Evolutionary conservation across 2,797 vertebrate species (phyloP).

Genomic region (Eulemur rubriventer): DNA sequence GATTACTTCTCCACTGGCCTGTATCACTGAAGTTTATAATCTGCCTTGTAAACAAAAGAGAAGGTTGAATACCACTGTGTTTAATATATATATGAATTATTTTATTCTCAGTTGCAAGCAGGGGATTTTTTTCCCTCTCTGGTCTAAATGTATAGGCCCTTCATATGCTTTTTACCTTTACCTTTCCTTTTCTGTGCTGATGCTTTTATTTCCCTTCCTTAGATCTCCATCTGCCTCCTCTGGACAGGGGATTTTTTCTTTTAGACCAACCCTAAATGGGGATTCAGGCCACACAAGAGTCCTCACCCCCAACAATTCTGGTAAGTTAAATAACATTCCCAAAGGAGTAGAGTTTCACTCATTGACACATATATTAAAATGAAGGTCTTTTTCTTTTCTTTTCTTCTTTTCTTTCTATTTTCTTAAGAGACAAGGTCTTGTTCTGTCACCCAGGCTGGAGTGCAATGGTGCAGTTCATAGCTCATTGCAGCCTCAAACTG

Average conservation of each 20-base stretch:
- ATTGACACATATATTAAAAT: constrained; percentile 5
- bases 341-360: neutral
- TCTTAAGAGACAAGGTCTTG: too few species aligned
- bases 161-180: neutral
- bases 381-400: too few species aligned
- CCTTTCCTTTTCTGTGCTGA: constrained; percentile 36
- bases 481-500: too few species aligned
- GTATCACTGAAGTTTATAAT: constrained; percentile 22
- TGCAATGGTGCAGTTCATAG: too few species aligned
- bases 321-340: constrained; percentile 64
- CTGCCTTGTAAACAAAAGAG: constrained; percentile 34
- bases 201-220: constrained; percentile 39
- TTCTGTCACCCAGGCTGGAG: too few species aligned
- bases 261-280: constrained; percentile 43
- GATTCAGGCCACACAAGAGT: constrained; percentile 44
- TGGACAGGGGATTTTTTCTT: constrained; percentile 58
- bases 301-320: constrained; percentile 61
- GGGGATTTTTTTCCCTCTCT: neutral
- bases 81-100: neutral
- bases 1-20: neutral
- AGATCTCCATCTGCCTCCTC: constrained; percentile 73
- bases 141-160: neutral
- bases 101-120: constrained; percentile 42
- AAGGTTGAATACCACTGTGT: neutral
- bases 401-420: too few species aligned